Base-by-base conservation (phyloP, 30 jellyfish, hydroid and myxozoan genomes). In the Aurelia aurita complex sp. Pacific region DNA sequence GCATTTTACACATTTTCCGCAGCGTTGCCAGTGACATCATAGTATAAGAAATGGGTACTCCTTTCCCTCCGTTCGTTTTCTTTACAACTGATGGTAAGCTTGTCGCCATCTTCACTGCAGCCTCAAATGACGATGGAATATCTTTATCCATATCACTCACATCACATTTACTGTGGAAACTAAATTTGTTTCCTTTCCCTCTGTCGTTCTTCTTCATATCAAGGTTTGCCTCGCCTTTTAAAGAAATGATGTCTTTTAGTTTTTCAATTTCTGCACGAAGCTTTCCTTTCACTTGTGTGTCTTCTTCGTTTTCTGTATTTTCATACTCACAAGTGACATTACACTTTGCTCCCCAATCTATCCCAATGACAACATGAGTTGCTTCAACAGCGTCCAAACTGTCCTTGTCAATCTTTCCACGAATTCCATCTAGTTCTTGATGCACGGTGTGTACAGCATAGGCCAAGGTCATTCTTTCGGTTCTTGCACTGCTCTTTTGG, bases 321-420 rank as follows among this genome's bases (percentile, higher is more conserved):
- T 76, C 75, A 42, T 77, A 77, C 32, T 79, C 54, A 36, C 96
- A 87, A 2, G 91, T 77, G 46, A 87, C 65, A 43, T 77, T 87
- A 81, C 96, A 87, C 13, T 70, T 87, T 33, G 96, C 96, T 35
- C 96, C 96, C 96, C 96, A 87, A 82, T 77, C 90, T 5, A 87
- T 77, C 59, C 96, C 96, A 66, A 87, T 80, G 4, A 87, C 96
- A 10, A 87, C 74, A 71, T 87, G 96, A 3, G 96, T 87, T 10
- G 96, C 96, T 5, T 87, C 96, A 12, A 2, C 80, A 3, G 50
- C 10, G 32, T 87, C 86, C 23, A 87, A 13, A 10, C 51, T 29
- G 16, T 54, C 79, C 10, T 68, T 79, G 82, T 86, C 86, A 2
- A 86, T 65, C 70, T 76, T 76, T 40, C 74, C 46, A 13, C 85